Evolutionary conservation across 2,797 vertebrate genomes (phyloP).

Genomic region (Sus cebifrons): DNA sequence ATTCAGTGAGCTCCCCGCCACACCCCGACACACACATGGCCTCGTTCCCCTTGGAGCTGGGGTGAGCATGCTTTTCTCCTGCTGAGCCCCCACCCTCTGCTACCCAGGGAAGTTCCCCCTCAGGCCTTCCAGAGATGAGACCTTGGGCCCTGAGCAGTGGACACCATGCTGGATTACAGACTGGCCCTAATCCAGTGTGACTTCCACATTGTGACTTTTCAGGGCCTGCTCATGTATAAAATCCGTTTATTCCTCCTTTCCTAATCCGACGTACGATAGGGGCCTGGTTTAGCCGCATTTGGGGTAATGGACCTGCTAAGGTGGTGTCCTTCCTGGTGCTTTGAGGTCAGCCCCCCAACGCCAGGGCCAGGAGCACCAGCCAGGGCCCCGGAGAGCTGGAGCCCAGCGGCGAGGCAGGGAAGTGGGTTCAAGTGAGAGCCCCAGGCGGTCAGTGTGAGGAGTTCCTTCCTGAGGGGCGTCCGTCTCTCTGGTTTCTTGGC

Average conservation of each 20-base stretch:
- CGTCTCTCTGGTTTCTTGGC: fast-evolving
- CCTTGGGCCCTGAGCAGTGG: fast-evolving
- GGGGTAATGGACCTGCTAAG: not conserved
- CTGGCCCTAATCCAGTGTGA: not conserved
- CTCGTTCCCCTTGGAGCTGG: not conserved
- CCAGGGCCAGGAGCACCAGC: not conserved
- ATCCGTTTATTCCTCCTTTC: slow-evolving; percentile 55
- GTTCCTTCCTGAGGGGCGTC: not conserved
- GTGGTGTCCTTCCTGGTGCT: not conserved
- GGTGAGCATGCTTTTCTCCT: not conserved
- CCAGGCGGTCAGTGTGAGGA: fast-evolving
- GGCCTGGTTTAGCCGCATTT: not conserved
- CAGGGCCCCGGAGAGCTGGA: too few species aligned
- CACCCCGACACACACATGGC: not conserved
- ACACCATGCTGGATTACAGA: fast-evolving
- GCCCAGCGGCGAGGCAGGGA: not conserved
- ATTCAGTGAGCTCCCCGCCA: not conserved
- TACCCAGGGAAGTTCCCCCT: not conserved
- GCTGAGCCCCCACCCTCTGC: not conserved
- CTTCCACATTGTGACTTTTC: slow-evolving; percentile 14
- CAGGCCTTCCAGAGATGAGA: not conserved
- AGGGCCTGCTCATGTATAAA: slow-evolving; percentile 45
- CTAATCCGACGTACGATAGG: fast-evolving
- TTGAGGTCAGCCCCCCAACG: fast-evolving
- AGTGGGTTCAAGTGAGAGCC: not conserved